Base-by-base conservation (phyloP, 1,140 invertebrate species). In the Leguminivora glycinivorella region DNA sequence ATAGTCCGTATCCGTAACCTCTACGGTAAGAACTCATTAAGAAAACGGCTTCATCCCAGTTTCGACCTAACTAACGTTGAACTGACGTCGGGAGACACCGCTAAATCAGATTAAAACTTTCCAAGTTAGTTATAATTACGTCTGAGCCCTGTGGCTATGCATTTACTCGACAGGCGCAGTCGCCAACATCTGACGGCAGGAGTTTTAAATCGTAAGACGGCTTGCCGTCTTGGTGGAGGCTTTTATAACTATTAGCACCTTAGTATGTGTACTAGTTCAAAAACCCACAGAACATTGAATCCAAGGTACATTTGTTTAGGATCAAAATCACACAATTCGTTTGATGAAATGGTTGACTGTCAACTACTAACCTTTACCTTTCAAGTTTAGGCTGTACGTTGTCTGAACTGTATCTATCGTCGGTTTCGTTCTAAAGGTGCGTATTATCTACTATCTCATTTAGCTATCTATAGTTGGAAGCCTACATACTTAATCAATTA, bases 121-220 rank as follows among this genome's bases (percentile, higher is more conserved):
- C 47, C 14, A 52, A 52, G 17, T 52, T 52, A 52, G 47, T 52
- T 52, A 52, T n/a, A 52, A 52, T 52, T 47, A 47, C 19, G 47
- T 52, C 47, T 52, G 47, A 9, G 7, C 47, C 47, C 47, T 22
- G 47, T 22, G 17, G 47, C 10, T 1, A 52, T 52, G 47, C 19
- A 12, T 52, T 52, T 52, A 22, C 47, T 22, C 47, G 47, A 52
- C 47, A 52, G 47, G 19, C 47, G 47, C 47, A 52, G 17, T 19
- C 47, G 47, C 47, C 47, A 52, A 22, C 47, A 52, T 52, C 17
- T 52, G 19, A 52, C 4, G 19, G 10, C 1, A 7, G 12, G 14
- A 43, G 43, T 7, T 14, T 47, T 47, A 47, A 47, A 17, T 47
- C 1, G 12, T 14, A 47, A 17, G 43, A 47, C 43, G n/a, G 14